A percentile compares a stretch with the other conserved stretches of the same genome.
Evolutionary conservation across 2,797 vertebrate genomes (phyloP).

Genomic region (Coluber constrictor): DNA sequence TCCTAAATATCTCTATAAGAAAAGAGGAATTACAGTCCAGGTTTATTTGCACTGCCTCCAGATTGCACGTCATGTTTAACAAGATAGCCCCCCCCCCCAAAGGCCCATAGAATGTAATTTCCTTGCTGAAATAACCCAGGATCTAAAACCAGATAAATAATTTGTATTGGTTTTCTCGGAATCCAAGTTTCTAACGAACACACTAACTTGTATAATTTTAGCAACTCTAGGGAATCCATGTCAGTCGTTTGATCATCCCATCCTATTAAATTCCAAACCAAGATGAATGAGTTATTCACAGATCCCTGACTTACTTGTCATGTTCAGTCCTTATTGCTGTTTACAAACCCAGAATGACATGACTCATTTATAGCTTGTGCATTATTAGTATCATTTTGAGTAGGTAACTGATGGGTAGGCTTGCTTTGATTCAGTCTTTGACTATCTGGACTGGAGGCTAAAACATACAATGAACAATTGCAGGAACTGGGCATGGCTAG

Average conservation of each 20-base stretch:
- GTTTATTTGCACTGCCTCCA: not conserved
- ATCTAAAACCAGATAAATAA: not conserved
- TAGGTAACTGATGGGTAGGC: not conserved
- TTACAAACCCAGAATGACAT: not conserved
- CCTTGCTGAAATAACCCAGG: not conserved
- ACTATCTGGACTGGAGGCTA: not conserved
- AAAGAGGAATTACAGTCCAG: not conserved
- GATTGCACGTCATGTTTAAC: not conserved
- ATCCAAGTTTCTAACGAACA: not conserved
- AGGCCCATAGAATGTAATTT: not conserved
- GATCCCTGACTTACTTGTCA: not conserved
- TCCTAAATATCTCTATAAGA: not conserved
- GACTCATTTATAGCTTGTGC: not conserved
- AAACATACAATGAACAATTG: too few relatives aligned
- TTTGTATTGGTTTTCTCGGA: not conserved
- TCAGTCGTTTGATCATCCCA: not conserved
- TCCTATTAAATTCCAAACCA: not conserved
- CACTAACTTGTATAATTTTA: not conserved
- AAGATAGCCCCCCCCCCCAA: not conserved
- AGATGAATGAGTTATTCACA: not conserved
- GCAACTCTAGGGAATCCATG: not conserved
- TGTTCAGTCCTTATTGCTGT: not conserved
- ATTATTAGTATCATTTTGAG: not conserved
- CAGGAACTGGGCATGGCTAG: too few relatives aligned
- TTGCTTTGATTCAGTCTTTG: not conserved